These are phyloP conservation scores for Thalassaphorura encarpata DNA, from an alignment of 1,140 invertebrate genomes.

Conservation along the genomic window DNA sequence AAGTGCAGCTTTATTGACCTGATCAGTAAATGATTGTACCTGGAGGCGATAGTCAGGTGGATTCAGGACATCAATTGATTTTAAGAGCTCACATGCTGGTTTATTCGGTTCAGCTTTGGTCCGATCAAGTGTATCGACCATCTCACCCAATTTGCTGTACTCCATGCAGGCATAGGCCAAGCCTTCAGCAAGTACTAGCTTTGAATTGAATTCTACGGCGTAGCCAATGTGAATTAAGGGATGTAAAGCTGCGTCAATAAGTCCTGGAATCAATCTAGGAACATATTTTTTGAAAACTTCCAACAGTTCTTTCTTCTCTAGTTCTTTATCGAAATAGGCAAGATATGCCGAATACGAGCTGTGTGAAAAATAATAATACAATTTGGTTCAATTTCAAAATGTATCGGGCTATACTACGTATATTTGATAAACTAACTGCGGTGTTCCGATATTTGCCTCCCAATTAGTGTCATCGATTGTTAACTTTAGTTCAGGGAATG, in stretches of 20 bases:
- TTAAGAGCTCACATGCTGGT: background rate
- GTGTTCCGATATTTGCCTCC: background rate
- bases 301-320: background rate
- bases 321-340: constrained; percentile 3
- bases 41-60: background rate
- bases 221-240: constrained; percentile 11
- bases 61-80: background rate
- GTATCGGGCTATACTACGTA: no score
- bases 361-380: background rate
- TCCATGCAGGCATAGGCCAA: background rate
- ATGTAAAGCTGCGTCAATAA: constrained; percentile 7
- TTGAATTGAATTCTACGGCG: background rate
- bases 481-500: background rate
- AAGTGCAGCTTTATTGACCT: background rate
- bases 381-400: no score
- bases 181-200: constrained; percentile 1
- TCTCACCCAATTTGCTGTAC: background rate
- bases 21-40: background rate
- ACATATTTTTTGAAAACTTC: background rate
- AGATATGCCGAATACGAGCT: constrained; percentile 3
- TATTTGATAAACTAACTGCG: no score
- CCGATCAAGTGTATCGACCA: no score
- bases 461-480: constrained; percentile 5
- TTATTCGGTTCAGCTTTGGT: no score
- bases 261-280: background rate